These are phyloP conservation scores for Sterna hirundo DNA, from an alignment of 2,113 vertebrate species.

Conservation along the genomic window DNA sequence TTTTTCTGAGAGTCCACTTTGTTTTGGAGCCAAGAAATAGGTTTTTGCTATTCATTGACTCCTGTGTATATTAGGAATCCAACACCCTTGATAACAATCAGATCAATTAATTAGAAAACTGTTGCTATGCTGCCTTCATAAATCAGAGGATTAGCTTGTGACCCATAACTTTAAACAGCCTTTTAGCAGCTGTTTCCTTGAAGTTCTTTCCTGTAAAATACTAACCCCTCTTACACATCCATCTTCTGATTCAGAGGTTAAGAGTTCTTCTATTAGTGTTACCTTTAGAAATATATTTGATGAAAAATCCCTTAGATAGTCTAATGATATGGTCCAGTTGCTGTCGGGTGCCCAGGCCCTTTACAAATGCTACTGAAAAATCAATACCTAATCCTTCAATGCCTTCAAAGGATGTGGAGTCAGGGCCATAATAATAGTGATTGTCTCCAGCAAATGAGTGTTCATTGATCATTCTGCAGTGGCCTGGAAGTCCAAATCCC, in stretches of 20 bases:
- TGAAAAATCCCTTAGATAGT: neutral
- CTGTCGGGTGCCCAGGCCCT: neutral
- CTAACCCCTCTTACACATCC: neutral
- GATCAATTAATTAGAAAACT: neutral
- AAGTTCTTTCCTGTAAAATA: neutral
- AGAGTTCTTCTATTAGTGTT: neutral
- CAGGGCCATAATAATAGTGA: neutral
- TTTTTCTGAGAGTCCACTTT: neutral
- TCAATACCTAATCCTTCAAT: neutral
- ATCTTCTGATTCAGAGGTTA: neutral
- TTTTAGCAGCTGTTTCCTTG: neutral
- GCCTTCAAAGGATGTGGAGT: neutral
- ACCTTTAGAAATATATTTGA: neutral
- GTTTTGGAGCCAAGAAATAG: neutral
- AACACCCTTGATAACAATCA: neutral
- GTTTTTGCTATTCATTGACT: neutral
- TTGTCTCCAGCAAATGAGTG: neutral
- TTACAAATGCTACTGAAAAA: slow-evolving; percentile 23
- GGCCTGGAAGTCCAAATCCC: neutral
- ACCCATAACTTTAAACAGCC: neutral
- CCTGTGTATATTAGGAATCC: neutral
- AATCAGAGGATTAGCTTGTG: neutral
- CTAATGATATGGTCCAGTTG: neutral
- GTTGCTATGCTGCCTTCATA: neutral
- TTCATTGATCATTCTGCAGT: neutral